These are phyloP conservation scores for Stigmatopora argus DNA, from an alignment of 2,113 vertebrate species.

Conservation along the genomic window DNA sequence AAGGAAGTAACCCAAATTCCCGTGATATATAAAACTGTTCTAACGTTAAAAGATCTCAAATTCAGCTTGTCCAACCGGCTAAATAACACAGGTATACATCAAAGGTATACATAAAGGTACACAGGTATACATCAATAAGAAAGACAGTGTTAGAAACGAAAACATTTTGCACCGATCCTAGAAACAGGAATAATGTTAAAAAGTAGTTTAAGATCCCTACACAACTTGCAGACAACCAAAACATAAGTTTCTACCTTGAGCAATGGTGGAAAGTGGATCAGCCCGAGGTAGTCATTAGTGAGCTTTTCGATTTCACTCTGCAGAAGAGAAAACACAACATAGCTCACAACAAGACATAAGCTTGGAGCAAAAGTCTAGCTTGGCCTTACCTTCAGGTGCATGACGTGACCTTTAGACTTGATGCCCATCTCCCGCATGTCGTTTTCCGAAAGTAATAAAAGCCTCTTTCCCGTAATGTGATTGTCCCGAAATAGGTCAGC, in stretches of 20 bases:
- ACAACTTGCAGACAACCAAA: not conserved
- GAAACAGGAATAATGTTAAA: too few relatives aligned
- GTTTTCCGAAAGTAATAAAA: slow-evolving; percentile 84
- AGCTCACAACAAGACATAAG: slow-evolving; percentile 6
- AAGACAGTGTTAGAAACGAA: too few relatives aligned
- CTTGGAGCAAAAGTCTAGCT: slow-evolving; percentile 9
- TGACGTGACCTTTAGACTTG: slow-evolving; percentile 90
- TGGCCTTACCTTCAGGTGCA: slow-evolving; percentile 88
- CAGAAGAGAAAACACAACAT: slow-evolving; percentile 33
- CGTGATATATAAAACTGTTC: too few relatives aligned
- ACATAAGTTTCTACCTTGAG: slow-evolving; percentile 76
- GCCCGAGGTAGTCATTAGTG: slow-evolving; percentile 86
- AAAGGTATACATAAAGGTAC: too few relatives aligned
- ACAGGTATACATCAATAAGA: too few relatives aligned
- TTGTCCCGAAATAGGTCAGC: slow-evolving; percentile 89
- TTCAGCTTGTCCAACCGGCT: too few relatives aligned
- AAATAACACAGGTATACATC: too few relatives aligned
- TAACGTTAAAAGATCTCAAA: too few relatives aligned
- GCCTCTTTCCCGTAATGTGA: slow-evolving; percentile 88
- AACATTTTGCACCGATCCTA: too few relatives aligned
- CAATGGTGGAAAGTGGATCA: slow-evolving; percentile 93
- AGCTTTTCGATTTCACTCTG: slow-evolving; percentile 93
- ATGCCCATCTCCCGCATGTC: slow-evolving; percentile 96
- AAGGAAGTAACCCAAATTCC: too few relatives aligned
- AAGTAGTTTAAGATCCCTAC: too few relatives aligned